Evolutionary conservation across 2,888 invertebrate species (phyloP).

Genomic region (Rambutsinella grinnellia): DNA sequence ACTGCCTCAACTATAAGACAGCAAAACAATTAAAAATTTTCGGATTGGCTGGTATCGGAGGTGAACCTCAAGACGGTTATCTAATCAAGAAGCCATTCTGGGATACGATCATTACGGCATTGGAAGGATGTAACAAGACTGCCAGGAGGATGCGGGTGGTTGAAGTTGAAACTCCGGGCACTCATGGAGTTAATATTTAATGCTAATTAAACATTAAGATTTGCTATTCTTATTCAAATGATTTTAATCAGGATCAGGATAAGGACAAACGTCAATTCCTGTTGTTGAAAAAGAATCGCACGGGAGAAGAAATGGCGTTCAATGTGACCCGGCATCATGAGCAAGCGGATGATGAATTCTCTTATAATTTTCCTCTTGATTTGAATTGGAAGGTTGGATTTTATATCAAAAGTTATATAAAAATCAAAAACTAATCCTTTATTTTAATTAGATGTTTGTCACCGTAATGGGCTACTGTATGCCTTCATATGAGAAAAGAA

Average conservation of each 20-base stretch:
- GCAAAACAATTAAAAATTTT: not conserved
- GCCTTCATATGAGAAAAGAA: conserved; percentile 42
- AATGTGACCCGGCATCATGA: conserved; percentile 31
- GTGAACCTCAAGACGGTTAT: not conserved
- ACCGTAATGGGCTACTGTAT: conserved; percentile 55
- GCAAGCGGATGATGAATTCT: conserved; percentile 53
- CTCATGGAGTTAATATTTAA: not conserved
- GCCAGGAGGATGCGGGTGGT: too few relatives aligned
- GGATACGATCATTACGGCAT: not conserved
- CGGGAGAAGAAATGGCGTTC: not conserved
- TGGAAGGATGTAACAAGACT: conserved; percentile 33
- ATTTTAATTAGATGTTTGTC: conserved; percentile 56
- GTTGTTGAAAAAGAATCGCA: conserved; percentile 16
- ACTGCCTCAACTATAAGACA: conserved; percentile 25
- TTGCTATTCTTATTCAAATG: not conserved
- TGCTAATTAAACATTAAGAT: not conserved
- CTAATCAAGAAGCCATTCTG: conserved; percentile 4
- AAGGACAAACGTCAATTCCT: conserved; percentile 21
- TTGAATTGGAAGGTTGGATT: conserved; percentile 57
- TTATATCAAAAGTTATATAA: too few relatives aligned
- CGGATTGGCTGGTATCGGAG: not conserved
- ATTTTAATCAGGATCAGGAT: not conserved
- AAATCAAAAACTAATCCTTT: too few relatives aligned
- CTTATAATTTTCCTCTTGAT: conserved; percentile 55
- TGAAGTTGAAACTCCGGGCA: too few relatives aligned